Evolutionary conservation across 1,140 invertebrate genomes (phyloP).

Genomic region (Stratiolaelaps scimitus): DNA sequence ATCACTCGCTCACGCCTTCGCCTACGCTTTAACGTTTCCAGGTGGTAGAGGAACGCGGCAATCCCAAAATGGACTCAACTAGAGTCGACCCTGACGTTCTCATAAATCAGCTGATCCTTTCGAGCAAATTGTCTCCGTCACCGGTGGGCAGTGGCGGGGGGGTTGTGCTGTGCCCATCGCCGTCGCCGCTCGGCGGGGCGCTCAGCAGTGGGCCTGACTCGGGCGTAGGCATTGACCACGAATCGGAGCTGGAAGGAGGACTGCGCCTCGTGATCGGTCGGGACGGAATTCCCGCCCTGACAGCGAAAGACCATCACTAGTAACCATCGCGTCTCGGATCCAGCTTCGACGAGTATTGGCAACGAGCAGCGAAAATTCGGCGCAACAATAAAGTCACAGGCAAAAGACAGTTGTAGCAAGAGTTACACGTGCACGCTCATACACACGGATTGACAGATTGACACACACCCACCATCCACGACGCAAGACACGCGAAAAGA

Average conservation of each 20-base stretch:
- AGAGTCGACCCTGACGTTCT: slow-evolving; percentile 11
- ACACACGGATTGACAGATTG: no score
- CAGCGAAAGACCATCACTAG: slow-evolving; percentile 20
- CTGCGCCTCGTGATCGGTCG: not conserved
- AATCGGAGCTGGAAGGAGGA: slow-evolving; percentile 6
- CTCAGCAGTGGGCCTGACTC: slow-evolving; percentile 25
- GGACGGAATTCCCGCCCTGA: not conserved
- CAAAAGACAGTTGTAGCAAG: no score
- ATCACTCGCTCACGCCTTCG: no score
- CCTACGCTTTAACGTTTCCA: no score
- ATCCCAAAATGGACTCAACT: slow-evolving; percentile 18
- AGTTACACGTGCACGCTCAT: no score
- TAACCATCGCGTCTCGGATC: not conserved
- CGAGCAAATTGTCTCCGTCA: slow-evolving; percentile 3
- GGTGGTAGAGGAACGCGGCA: slow-evolving; percentile 12
- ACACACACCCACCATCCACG: no score
- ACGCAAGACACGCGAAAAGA: no score
- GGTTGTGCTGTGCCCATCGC: slow-evolving; percentile 4
- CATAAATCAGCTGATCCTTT: slow-evolving; percentile 17
- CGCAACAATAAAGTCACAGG: no score
- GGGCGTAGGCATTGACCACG: slow-evolving; percentile 13
- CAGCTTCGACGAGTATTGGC: no score
- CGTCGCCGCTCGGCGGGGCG: not conserved
- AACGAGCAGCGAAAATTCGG: no score
- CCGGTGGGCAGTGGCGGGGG: not conserved